Evolutionary conservation across 2,113 vertebrate genomes (phyloP), one percentile per base, ranked within the genome.

Genomic region (Nesoenas mayeri): DNA sequence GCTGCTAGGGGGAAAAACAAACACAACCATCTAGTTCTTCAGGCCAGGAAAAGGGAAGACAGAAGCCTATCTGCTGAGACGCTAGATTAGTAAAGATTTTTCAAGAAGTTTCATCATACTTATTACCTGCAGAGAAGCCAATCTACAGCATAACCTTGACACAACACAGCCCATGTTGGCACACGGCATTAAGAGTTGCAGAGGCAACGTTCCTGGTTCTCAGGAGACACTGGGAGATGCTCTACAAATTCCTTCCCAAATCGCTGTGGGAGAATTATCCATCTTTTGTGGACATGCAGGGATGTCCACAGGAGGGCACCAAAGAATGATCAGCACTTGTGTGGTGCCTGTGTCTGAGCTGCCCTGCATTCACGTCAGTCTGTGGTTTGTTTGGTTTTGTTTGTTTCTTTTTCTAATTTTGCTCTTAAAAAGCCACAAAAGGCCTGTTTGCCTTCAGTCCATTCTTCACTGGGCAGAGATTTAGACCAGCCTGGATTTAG

Each of bases 151-250:
- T 36, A 75, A 64, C 73, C 38, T 12, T 14, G 51, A 56, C 85
- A 32, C 32, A 74, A 5, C 36, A 16, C 50, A 51, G 60, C 26
- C 61, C 26, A 24, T 0, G 0, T 0, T 57, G 34, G 72, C 18
- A 50, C 16, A 17, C 3, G 8, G 56, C 20, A 57, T 12, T 25
- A 32, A 57, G 36, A 31, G 13, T 19, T 73, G 54, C 47, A 38
- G 14, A 57, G 57, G 47, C 56, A 91, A n/a, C 56, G 62, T 50
- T 44, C 51, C 65, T 58, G 31, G 9, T 40, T 48, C 72, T 56
- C 77, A 50, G 64, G 36, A 67, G 42, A 31, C 51, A 57, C 12
- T 1, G 1, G 48, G 15, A 86, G 26, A 61, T 61, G 38, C n/a
- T 75, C 34, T 12, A 40, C 15, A 56, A n/a, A 50, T 22, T 72